These are phyloP conservation scores for Diplazon laetatorius DNA, from an alignment of 2,888 invertebrate species.

Conservation along the genomic window DNA sequence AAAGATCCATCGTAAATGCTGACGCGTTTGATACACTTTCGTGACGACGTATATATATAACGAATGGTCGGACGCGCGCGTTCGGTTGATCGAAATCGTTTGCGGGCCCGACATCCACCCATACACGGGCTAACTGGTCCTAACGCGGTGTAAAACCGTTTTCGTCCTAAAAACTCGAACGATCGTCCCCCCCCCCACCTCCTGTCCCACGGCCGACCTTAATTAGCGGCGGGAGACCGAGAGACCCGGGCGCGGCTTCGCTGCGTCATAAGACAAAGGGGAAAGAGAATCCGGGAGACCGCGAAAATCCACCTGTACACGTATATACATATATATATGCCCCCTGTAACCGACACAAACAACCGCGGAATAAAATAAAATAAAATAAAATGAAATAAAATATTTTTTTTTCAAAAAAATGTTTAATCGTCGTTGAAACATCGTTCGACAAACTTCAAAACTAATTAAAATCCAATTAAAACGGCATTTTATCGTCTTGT, in stretches of 20 bases:
- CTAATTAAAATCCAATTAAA: constrained; percentile 57
- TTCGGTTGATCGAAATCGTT: no score
- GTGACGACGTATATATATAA: no score
- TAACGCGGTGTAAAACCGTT: constrained; percentile 72
- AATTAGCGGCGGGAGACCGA: constrained; percentile 66
- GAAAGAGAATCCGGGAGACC: constrained; percentile 34
- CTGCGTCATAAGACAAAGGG: constrained; percentile 62
- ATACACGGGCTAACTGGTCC: constrained; percentile 70
- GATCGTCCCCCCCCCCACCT: constrained; percentile 57
- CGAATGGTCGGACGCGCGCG: no score
- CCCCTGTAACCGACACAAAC: no score
- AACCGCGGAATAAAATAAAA: neutral
- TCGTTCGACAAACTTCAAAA: constrained; percentile 20
- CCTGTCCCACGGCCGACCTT: constrained; percentile 62
- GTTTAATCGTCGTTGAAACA: constrained; percentile 4
- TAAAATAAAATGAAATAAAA: constrained; percentile 21
- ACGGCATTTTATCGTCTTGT: constrained; percentile 36
- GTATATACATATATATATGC: constrained; percentile 2
- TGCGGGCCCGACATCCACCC: constrained; percentile 32
- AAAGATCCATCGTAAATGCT: no score
- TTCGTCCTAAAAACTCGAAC: constrained; percentile 68
- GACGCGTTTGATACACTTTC: no score
- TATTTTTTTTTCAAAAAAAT: neutral
- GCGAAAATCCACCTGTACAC: constrained; percentile 58
- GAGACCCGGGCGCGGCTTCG: constrained; percentile 59